These are phyloP conservation scores for Nemapogon koenigi DNA, from an alignment of 2,888 invertebrate species.

Conservation along the genomic window DNA sequence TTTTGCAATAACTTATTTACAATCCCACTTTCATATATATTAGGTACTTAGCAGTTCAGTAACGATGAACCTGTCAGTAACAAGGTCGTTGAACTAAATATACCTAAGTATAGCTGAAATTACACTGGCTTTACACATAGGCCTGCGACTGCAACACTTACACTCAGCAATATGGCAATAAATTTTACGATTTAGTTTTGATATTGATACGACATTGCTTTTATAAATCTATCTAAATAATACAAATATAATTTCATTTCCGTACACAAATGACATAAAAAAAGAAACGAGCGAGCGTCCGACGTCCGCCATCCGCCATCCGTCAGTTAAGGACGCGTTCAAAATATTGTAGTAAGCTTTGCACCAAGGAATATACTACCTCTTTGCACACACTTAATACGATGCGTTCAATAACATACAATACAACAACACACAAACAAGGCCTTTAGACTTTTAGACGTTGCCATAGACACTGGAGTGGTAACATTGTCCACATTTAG, in stretches of 20 bases:
- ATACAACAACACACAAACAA: too few species aligned
- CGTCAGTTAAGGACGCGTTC: constrained; percentile 17
- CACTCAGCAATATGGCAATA: neutral
- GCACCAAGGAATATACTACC: too few species aligned
- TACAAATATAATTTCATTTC: constrained; percentile 7
- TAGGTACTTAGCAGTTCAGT: too few species aligned
- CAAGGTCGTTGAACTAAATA: constrained; percentile 66
- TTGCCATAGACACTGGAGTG: too few species aligned
- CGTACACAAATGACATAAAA: constrained; percentile 32
- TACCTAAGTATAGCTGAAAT: constrained; percentile 51
- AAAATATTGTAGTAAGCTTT: too few species aligned
- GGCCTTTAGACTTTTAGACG: too few species aligned
- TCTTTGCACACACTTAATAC: too few species aligned
- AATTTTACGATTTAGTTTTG: neutral
- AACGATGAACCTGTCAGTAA: constrained; percentile 64
- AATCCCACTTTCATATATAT: constrained; percentile 55
- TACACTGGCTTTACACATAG: constrained; percentile 31
- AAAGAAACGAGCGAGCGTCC: too few species aligned
- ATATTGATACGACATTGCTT: too few species aligned
- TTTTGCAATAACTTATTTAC: constrained; percentile 34
- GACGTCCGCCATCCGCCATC: constrained; percentile 6
- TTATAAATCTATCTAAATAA: too few species aligned
- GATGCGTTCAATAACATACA: too few species aligned
- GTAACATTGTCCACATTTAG: too few species aligned
- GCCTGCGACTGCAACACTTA: constrained; percentile 14